Evolutionary conservation across 1,140 invertebrate species (phyloP).

Genomic region (Penaeus japonicus): DNA sequence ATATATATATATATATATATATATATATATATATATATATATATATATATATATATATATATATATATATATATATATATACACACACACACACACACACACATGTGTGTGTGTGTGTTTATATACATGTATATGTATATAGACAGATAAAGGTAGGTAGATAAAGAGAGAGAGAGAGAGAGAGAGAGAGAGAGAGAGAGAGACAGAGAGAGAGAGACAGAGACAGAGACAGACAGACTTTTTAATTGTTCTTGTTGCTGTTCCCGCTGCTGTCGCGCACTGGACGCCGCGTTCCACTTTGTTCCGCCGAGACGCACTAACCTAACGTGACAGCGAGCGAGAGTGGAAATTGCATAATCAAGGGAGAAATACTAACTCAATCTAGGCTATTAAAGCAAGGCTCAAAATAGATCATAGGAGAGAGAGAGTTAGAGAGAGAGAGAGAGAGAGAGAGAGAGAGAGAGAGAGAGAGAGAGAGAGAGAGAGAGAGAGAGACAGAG

Average conservation of each 20-base stretch:
- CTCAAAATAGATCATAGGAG: too few species aligned
- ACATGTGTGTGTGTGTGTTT: neutral
- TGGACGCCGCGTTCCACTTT: too few species aligned
- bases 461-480: neutral
- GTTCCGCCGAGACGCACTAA: too few species aligned
- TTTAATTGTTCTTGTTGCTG: too few species aligned
- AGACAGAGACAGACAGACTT: too few species aligned
- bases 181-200: neutral
- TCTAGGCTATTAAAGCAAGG: too few species aligned
- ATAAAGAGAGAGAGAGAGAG: neutral
- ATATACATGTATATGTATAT: slow-evolving; percentile 19
- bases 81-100: neutral
- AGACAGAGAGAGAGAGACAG: neutral
- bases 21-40: slow-evolving; percentile 39
- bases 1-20: slow-evolving; percentile 11
- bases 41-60: slow-evolving; percentile 28
- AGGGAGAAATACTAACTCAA: too few species aligned
- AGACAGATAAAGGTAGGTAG: neutral
- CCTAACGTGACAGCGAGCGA: too few species aligned
- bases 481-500: neutral
- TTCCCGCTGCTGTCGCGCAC: too few species aligned
- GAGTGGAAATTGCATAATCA: too few species aligned
- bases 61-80: slow-evolving; percentile 13
- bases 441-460: too few species aligned
- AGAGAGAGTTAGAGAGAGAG: too few species aligned